Evolutionary conservation across 2,888 invertebrate species (phyloP), one percentile per base, ranked within the genome.

Genomic region (Dryocosmus kuriphilus): DNA sequence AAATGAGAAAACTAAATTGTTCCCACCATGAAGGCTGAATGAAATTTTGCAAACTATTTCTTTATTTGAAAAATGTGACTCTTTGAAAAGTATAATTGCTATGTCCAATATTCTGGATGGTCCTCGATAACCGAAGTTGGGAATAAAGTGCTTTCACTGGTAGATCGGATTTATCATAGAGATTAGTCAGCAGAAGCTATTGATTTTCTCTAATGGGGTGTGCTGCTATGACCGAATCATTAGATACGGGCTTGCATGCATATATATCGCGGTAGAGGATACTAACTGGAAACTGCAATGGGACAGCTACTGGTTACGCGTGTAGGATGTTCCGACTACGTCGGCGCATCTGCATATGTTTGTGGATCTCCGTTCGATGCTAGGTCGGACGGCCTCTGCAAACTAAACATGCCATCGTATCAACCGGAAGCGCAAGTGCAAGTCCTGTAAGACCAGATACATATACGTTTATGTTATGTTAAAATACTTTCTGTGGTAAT

Each of bases 111-210:
- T n/a, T 51, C 51, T 5, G 8, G 51, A 51, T n/a, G n/a, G 3
- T n/a, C 8, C 51, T 51, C 51, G 57, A 57, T 57, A 57, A 57
- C 61, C 61, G n/a, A 62, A 30, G 27, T 62, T 19, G 3, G 8
- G 2, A 62, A 62, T 16, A 27, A 19, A 32, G 30, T 62, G 27
- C n/a, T 16, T 32, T 32, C n/a, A 14, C n/a, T 7, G 61, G 61
- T 62, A 30, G 19, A 62, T 27, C n/a, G 32, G 61, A 62, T 30
- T 27, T 60, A 27, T 19, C 32, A 62, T 30, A 62, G 61, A 16
- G 24, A 57, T 27, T 57, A 22, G 57, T 57, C 57, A 57, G 57
- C 57, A 57, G 57, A 57, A 57, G 24, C 57, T 57, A 57, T 57
- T 57, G 57, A 57, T 57, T 57, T 27, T 57, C 22, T 57, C 57